A percentile compares a stretch with the other conserved stretches of the same genome.
Conservation (phyloP, 2,888 invertebrate genomes). For the Drosophila rubida region DNA sequence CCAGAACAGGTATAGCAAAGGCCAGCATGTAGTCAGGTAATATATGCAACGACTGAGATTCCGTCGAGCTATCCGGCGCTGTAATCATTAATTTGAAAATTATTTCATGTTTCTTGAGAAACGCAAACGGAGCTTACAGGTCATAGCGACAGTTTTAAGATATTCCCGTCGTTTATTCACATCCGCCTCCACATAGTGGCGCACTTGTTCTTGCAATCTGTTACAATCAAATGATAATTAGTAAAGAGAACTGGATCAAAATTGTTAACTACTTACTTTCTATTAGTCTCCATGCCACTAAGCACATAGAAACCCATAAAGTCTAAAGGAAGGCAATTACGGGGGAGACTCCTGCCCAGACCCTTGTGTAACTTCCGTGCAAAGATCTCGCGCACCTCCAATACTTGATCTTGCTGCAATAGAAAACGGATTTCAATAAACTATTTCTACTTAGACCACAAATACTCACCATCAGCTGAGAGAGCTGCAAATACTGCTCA, state of each 20-base stretch:
- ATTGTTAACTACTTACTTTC: slow-evolving; percentile 86
- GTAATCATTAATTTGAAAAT: slow-evolving; percentile 11
- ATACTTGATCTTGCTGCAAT: slow-evolving; percentile 89
- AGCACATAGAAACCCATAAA: slow-evolving; percentile 98
- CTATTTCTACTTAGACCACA: neutral
- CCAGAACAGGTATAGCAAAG: slow-evolving; percentile 97
- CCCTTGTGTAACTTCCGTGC: slow-evolving; percentile 97
- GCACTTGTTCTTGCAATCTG: slow-evolving; percentile 86
- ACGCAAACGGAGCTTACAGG: slow-evolving; percentile 76
- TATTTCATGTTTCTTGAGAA: neutral
- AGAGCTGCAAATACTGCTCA: slow-evolving; percentile 97
- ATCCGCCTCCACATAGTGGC: slow-evolving; percentile 94
- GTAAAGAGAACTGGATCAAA: neutral
- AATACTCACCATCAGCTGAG: slow-evolving; percentile 93
- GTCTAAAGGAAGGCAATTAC: slow-evolving; percentile 96
- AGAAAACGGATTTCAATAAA: neutral
- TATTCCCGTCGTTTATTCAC: slow-evolving; percentile 96
- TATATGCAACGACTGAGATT: slow-evolving; percentile 92
- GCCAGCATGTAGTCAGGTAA: slow-evolving; percentile 98
- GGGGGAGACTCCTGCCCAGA: slow-evolving; percentile 91
- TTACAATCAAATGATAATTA: neutral
- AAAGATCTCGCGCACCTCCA: slow-evolving; percentile 95
- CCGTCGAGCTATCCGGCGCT: slow-evolving; percentile 77
- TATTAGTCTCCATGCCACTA: slow-evolving; percentile 94
- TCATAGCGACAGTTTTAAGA: slow-evolving; percentile 91